Base-by-base conservation (phyloP, 2,888 invertebrate genomes). In the Sinopyrophorus schimmeli region DNA sequence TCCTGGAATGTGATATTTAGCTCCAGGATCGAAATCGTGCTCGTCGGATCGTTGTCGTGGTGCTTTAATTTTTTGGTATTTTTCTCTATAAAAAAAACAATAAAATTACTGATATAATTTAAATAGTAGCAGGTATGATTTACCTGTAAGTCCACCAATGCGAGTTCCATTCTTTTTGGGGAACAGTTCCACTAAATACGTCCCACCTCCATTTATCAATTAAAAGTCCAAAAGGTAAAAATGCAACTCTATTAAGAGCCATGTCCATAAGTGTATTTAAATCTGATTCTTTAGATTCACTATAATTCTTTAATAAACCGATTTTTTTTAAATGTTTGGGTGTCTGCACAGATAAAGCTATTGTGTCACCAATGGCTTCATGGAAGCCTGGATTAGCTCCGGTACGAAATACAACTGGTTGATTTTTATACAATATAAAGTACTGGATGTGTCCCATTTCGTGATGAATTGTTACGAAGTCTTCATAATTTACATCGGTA, bases 401-500 rank as follows among this genome's bases (percentile, higher is more conserved):
- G n/a, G 65, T 68, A 39, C 78, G 66, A 63, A 77, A 78, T 1
- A 71, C 59, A 0, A 78, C 74, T 1, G 80, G 77, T 48, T 79
- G 75, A 47, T 80, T 68, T 23, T 76, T 74, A 58, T 84, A 84
- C 49, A 80, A 78, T 48, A 79, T 74, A 62, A 77, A 82, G 60
- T 84, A 84, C 59, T 84, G 79, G 1, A 84, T 78, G 54, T 84
- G 83, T 0, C 83, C 83, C 66, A 84, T 86, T 71, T 89, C 88
- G 60, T 89, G 88, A 58, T 89, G 86, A 1, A 84, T 81, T 0
- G 83, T 84, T 49, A 79, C 74, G 58, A 85, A 80, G 66, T 83
- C 77, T 5, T 75, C 76, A 55, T 73, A 76, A 0, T 77, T 78
- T 5, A 81, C 71, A 1, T 74, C 68, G 0, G 82, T 80, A 53